Evolutionary conservation across 2,888 invertebrate species (phyloP), one percentile per base, ranked within the genome.

Genomic region (Gibbula magus): DNA sequence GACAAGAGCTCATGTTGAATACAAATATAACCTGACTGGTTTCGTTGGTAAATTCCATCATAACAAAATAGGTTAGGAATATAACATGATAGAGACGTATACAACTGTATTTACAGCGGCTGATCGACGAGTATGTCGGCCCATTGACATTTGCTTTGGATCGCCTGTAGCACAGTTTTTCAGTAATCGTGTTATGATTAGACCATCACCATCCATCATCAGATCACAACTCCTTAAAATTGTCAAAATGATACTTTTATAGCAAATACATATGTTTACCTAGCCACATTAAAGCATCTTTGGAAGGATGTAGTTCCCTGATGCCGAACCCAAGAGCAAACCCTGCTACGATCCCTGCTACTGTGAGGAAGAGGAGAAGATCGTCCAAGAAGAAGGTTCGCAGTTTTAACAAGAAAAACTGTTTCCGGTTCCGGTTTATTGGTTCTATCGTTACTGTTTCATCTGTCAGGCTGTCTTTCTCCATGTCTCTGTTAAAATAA

Each of bases 301-400:
- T 78, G 5, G 84, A 85, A 0, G 84, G 84, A 0, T 84, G 52
- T 18, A 79, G 70, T 45, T 81, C 74, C 4, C 87, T 81, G 10
- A 87, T 74, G 13, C 81, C 84, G 22, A 88, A 86, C 2, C 87
- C 87, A 1, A 87, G 39, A 16, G 82, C 83, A 25, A 86, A 79
- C 0, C 87, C 88, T 2, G 86, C 35, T 0, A 83, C 54, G 4
- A 86, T 84, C 1, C 84, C 87, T 0, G 83, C 5, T 18, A 84
- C 45, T 13, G 87, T 87, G 25, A 85, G 61, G 0, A 85, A 39
- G 10, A 88, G 78, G 35, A 87, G 79, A 0, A 51, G 56, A 61
- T 88, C 85, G 8, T 80, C 70, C 66, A 75, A 76, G 32, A 82
- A 10, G 66, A 79, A 75, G 3, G 32, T 22, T 3, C 35, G 53